Evolutionary conservation across 1,140 invertebrate genomes (phyloP), one percentile per base, ranked within the genome.

Genomic region (Lethrus apterus): DNA sequence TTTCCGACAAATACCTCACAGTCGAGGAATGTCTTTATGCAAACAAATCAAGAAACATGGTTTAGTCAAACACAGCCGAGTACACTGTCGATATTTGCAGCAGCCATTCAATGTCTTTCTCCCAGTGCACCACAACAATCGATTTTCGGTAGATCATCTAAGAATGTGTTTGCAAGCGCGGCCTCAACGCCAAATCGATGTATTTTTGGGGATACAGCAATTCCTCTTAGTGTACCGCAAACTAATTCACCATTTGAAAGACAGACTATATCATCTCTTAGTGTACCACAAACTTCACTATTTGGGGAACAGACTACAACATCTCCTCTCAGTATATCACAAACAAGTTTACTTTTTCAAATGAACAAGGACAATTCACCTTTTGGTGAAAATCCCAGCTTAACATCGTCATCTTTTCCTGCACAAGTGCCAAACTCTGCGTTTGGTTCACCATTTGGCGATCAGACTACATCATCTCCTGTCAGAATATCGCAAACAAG

Each of bases 71-170:
- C 41, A 20, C 44, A 44, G 35, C 9, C 26, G 2, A 17, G 42
- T 45, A 8, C 20, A 46, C 32, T 15, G 14, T 48, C 46, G 2
- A 44, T 55, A 38, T 55, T 56, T 48, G 43, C 51, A 7, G 19
- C 45, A 33, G 42, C 38, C 4, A 56, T 50, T 36, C 51, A 54
- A 36, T 42, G 17, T 35, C 50, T 10, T 54, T 56, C 45, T 20
- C n/a, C 13, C 14, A 19, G 23, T 8, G 35, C 14, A 11, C 20
- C 26, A 30, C 43, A 46, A 3, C 7, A 33, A 18, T 36, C 34
- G 14, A 48, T 48, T 31, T 50, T 50, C 34, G 30, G 14, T 23
- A 5, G 14, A n/a, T 5, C 4, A 13, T 14, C 35, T 26, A 13
- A 2, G 26, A 43, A 8, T 32, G 2, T 30, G 32, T 4, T 18